Percentiles rank a stretch among this genome's conserved stretches.
These are phyloP conservation scores for Atherinosoma microstoma DNA, from an alignment of 2,797 vertebrate genomes.

Conservation along the genomic window DNA sequence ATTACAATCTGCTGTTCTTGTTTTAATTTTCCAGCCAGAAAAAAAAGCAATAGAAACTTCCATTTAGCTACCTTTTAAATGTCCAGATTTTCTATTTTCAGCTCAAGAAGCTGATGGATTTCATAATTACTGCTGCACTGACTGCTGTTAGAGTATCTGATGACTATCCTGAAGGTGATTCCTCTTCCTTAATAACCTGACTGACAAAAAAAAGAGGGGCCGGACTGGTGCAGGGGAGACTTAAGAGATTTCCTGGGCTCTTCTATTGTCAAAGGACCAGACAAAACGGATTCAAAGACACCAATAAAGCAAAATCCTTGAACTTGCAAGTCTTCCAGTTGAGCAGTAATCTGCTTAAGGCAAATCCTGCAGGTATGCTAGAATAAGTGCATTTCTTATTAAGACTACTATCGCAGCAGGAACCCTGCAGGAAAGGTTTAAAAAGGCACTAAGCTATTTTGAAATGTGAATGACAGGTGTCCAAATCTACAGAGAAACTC, in stretches of 20 bases:
- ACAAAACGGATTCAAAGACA: constrained; percentile 49
- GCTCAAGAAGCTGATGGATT: constrained; percentile 54
- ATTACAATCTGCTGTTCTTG: constrained; percentile 28
- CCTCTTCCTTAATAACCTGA: constrained; percentile 51
- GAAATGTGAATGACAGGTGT: constrained; percentile 42
- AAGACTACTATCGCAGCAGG: constrained; percentile 37
- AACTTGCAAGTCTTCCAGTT: constrained; percentile 37
- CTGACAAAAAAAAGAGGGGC: constrained; percentile 13
- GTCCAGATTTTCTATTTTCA: constrained; percentile 45
- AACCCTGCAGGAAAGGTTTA: constrained; percentile 47
- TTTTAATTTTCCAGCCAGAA: constrained; percentile 40
- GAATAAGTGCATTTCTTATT: constrained; percentile 45
- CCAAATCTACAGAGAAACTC: constrained; percentile 29
- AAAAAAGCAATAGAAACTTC: constrained; percentile 33
- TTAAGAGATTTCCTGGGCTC: constrained; percentile 43
- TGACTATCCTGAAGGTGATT: constrained; percentile 32
- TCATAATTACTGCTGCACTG: constrained; percentile 48
- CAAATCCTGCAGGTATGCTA: constrained; percentile 55
- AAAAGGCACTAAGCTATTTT: constrained; percentile 41
- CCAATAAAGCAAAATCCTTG: constrained; percentile 53
- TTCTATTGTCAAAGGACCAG: constrained; percentile 40
- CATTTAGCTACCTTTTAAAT: constrained; percentile 42
- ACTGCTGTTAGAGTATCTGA: constrained; percentile 36
- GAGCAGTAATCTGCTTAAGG: constrained; percentile 49
- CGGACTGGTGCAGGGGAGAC: constrained; percentile 15